phyloP scores from a whole-genome alignment of 2,113 vertebrate species.

The Sinocyclocheilus anophthalmus region DNA sequence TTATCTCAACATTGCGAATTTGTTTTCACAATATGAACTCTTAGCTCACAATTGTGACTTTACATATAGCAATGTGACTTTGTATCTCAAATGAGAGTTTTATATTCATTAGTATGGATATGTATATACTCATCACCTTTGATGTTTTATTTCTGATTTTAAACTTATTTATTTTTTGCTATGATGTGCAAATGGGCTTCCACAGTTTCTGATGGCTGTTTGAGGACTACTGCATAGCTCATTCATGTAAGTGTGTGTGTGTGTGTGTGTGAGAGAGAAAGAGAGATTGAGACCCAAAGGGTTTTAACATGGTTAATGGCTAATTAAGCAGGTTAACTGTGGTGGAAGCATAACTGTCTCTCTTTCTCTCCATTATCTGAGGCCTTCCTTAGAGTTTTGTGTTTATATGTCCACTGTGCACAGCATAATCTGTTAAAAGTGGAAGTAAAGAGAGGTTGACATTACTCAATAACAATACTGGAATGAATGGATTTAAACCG shows the following conservation, averaged over 20 bases:
- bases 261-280: background rate
- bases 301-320: constrained; percentile 45
- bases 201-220: background rate
- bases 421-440: constrained; percentile 2
- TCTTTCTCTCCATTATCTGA: constrained; percentile 50
- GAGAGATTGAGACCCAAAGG: constrained; percentile 36
- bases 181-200: background rate
- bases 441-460: constrained; percentile 7
- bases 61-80: background rate
- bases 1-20: background rate
- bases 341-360: constrained; percentile 18
- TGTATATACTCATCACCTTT: no score
- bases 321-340: constrained; percentile 46
- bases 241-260: background rate
- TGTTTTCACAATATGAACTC: background rate
- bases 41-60: background rate
- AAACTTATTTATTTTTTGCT: background rate
- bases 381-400: constrained; percentile 28
- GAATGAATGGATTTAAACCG: background rate
- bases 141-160: background rate
- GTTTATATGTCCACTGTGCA: constrained; percentile 17
- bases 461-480: background rate
- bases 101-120: background rate
- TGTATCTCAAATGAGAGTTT: background rate
- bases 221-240: background rate